Base-by-base conservation (phyloP, 2,797 vertebrate species). In the Hybognathus amarus region DNA sequence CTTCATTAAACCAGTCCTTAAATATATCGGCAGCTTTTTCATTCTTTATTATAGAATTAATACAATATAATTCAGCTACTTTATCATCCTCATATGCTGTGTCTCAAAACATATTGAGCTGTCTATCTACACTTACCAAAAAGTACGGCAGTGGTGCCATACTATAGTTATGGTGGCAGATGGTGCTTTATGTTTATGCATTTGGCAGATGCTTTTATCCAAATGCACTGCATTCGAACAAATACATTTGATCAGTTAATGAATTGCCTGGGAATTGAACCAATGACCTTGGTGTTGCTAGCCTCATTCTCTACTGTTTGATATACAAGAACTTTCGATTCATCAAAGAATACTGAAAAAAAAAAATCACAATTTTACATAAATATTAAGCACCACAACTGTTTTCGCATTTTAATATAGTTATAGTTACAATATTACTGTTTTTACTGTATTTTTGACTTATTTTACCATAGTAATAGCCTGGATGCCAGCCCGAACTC, bases 1-100 rank as follows among this genome's bases (percentile, higher is more conserved):
- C 61, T 69, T 83, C 38, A 70, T 83, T 83, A 77, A 69, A 68
- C 38, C 0, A 77, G 38, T 59, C 47, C 74, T 61, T 77, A 73
- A 82, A 82, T 2, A 4, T 61, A 82, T 33, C 36, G 38, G 54
- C 38, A 59, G 52, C 18, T 24, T 69, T 66, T 66, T 66, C 20
- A 13, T 80, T 70, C 4, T 47, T 27, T 64, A 22, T 20, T 38
- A 7, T 40, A 24, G 42, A 82, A 63, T 66, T 64, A 33, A 74
- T 24, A 17, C 22, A 64, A 38, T 7, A 18, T 59, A 80, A 42
- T 69, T 70, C 12, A 73, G 36, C 24, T 61, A 22, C 38, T 59
- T 61, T 6, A 80, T 61, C 36, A 61, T 59, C 10, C 52, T n/a
- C 7, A 47, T n/a, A 50, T 0, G 13, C 36, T 30, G n/a, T 17